Conservation (phyloP, 2,113 vertebrate genomes). For the Ellobius talpinus region DNA sequence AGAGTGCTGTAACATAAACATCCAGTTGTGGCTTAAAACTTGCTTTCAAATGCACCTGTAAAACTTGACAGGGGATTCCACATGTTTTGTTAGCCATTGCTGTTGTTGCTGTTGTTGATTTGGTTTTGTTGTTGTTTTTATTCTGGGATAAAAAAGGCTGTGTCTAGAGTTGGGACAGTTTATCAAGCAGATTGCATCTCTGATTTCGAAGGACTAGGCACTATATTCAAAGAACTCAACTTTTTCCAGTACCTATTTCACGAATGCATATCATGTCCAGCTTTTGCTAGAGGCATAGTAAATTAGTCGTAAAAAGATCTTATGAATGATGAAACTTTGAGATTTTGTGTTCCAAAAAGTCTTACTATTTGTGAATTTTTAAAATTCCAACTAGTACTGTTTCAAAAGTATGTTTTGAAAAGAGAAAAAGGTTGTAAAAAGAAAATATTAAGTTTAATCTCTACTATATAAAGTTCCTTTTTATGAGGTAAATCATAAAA, state of each 20-base stretch:
- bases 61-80: constrained; percentile 30
- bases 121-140: neutral
- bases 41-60: constrained; percentile 19
- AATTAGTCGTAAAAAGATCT: constrained; percentile 38
- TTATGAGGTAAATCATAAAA: constrained; percentile 53
- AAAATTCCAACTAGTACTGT: constrained; percentile 18
- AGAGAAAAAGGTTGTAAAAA: constrained; percentile 26
- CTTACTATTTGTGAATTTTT: constrained; percentile 61
- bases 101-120: neutral
- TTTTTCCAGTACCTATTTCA: constrained; percentile 16
- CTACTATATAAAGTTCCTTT: constrained; percentile 42
- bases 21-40: constrained; percentile 37
- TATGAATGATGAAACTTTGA: constrained; percentile 47
- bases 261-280: neutral
- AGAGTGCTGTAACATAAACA: neutral
- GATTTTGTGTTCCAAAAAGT: constrained; percentile 49
- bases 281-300: constrained; percentile 33
- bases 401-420: constrained; percentile 63
- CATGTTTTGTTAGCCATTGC: constrained; percentile 8
- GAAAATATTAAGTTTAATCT: constrained; percentile 56
- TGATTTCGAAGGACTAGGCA: constrained; percentile 40
- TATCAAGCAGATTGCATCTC: constrained; percentile 50
- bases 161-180: constrained; percentile 24
- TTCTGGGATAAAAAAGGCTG: constrained; percentile 37
- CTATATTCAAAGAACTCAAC: constrained; percentile 37